These are phyloP conservation scores for Chionodraco myersi DNA, from an alignment of 2,113 vertebrate genomes.

Conservation along the genomic window DNA sequence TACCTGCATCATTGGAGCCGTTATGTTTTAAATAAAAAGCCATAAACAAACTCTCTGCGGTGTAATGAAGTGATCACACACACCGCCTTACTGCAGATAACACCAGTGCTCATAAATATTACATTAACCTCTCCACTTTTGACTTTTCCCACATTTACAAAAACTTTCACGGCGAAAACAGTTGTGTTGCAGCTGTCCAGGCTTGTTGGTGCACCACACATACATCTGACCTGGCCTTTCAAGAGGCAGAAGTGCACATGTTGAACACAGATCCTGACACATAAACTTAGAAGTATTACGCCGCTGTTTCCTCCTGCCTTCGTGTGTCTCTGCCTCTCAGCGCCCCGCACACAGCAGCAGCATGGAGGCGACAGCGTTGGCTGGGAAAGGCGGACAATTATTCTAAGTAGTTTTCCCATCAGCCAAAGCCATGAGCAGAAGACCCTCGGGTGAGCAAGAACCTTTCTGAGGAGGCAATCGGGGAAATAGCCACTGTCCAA, in stretches of 20 bases:
- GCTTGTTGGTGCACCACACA: conserved; percentile 5
- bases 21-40: conserved; percentile 3
- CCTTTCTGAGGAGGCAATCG: conserved; percentile 77
- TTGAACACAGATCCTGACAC: conserved; percentile 44
- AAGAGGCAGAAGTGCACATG: conserved; percentile 24
- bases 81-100: not conserved
- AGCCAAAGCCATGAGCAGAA: conserved; percentile 68
- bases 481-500: conserved; percentile 80
- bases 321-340: not conserved
- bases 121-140: not conserved
- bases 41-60: not conserved
- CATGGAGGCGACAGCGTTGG: conserved; percentile 36
- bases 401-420: conserved; percentile 84
- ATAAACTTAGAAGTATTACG: not conserved
- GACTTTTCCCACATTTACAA: not conserved
- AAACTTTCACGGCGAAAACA: no score
- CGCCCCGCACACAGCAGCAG: not conserved
- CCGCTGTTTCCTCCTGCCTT: not conserved
- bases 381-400: conserved; percentile 78
- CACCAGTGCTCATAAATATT: conserved; percentile 26
- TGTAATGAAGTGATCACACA: conserved; percentile 12
- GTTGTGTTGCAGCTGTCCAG: no score
- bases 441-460: conserved; percentile 79
- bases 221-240: conserved; percentile 12
- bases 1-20: not conserved